phyloP scores from a whole-genome alignment of 1,140 invertebrate genomes.

The Drosophila oshimai region DNA sequence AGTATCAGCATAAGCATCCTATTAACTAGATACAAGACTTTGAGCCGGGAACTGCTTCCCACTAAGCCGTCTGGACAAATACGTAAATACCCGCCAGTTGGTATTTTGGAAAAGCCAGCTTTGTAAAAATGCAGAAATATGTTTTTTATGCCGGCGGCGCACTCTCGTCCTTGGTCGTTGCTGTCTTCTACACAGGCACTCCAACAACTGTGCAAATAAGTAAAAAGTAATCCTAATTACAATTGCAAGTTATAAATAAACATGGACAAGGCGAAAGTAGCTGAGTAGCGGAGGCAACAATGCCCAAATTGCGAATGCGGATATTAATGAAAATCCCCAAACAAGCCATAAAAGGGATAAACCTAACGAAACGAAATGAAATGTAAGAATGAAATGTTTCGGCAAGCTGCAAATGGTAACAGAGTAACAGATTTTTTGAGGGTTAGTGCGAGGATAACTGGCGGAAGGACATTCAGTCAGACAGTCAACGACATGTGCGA shows the following conservation, averaged over 20 bases:
- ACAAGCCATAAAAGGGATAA: slow-evolving; percentile 80
- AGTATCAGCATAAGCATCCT: slow-evolving; percentile 39
- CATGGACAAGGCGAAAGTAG: slow-evolving; percentile 51
- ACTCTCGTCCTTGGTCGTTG: slow-evolving; percentile 17
- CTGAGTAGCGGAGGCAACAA: slow-evolving; percentile 11
- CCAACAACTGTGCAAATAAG: slow-evolving; percentile 74
- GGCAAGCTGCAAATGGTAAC: slow-evolving; percentile 53
- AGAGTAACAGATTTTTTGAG: slow-evolving; percentile 53
- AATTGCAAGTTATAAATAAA: slow-evolving; percentile 79
- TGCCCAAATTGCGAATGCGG: slow-evolving; percentile 17
- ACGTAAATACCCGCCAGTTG: slow-evolving; percentile 58
- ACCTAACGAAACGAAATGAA: slow-evolving; percentile 58
- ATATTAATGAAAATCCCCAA: slow-evolving; percentile 74
- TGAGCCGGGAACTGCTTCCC: background rate
- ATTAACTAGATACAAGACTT: slow-evolving; percentile 43
- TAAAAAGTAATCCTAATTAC: slow-evolving; percentile 81
- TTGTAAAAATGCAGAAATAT: slow-evolving; percentile 69
- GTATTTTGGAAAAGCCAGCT: slow-evolving; percentile 26
- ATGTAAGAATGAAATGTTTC: slow-evolving; percentile 51
- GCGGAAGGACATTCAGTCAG: background rate
- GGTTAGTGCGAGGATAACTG: slow-evolving; percentile 21
- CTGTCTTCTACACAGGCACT: slow-evolving; percentile 15
- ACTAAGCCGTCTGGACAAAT: slow-evolving; percentile 70
- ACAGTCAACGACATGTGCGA: slow-evolving; percentile 32
- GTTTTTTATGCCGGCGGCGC: slow-evolving; percentile 54